phyloP scores from a whole-genome alignment of 2,797 vertebrate genomes.

The Oreortyx pictus region DNA sequence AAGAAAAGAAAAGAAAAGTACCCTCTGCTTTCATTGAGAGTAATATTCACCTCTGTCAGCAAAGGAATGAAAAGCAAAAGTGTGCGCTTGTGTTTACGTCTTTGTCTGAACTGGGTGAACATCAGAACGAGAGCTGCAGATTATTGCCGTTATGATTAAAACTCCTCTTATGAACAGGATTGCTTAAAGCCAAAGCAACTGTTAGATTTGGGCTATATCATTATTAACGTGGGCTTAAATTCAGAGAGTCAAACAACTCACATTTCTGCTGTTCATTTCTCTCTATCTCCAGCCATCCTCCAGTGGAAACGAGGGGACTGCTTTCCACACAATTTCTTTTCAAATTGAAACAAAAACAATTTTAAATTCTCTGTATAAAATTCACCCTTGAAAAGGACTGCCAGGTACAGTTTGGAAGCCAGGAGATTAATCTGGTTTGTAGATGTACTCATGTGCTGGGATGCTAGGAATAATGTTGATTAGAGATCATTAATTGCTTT shows the following conservation, averaged over 20 bases:
- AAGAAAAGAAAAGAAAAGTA: neutral
- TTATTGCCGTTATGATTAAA: neutral
- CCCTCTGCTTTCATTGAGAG: neutral
- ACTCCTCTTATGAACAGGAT: neutral
- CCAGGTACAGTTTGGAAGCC: neutral
- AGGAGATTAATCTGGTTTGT: slow-evolving; percentile 47
- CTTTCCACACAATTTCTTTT: neutral
- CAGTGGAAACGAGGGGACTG: neutral
- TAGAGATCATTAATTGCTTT: slow-evolving; percentile 31
- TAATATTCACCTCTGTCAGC: neutral
- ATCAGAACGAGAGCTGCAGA: neutral
- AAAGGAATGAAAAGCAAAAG: neutral
- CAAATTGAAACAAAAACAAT: neutral
- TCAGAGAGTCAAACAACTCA: neutral
- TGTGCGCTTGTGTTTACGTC: neutral
- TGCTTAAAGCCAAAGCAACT: neutral
- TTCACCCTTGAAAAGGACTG: neutral
- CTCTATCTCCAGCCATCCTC: neutral
- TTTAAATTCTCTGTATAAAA: neutral
- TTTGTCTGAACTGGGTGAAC: neutral
- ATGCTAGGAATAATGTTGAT: slow-evolving; percentile 48
- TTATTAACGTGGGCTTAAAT: neutral
- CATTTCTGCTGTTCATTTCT: neutral
- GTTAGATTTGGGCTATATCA: neutral
- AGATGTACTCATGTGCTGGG: neutral